phyloP scores from a whole-genome alignment of 2,113 vertebrate species.

The Gopherus evgoodei region DNA sequence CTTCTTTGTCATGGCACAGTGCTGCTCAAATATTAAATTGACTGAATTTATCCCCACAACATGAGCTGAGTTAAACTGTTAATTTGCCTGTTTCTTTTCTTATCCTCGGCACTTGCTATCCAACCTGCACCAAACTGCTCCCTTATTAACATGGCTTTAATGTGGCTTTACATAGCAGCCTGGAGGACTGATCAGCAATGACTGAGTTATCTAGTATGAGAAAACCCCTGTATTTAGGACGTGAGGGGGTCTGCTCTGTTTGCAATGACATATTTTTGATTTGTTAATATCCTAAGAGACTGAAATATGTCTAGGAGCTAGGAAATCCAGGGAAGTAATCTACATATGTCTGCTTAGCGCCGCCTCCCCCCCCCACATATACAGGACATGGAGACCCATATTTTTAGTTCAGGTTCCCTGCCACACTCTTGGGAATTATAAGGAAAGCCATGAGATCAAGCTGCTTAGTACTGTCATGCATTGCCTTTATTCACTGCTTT shows the following conservation, averaged over 20 bases:
- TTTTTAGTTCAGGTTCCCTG: not conserved
- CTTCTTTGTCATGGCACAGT: not conserved
- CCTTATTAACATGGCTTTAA: not conserved
- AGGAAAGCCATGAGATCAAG: not conserved
- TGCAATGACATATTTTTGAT: not conserved
- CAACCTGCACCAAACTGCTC: conserved; percentile 55
- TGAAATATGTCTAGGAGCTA: not conserved
- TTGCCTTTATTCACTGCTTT: not conserved
- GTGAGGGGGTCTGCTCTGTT: not conserved
- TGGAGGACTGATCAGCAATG: not conserved
- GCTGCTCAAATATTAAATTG: not conserved
- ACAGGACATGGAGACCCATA: rapidly evolving
- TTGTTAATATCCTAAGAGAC: rapidly evolving
- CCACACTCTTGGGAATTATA: not conserved
- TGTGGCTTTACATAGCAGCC: not conserved
- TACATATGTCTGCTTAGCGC: not conserved
- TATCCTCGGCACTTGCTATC: not conserved
- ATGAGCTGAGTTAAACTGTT: not conserved
- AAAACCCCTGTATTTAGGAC: rapidly evolving
- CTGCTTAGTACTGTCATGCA: not conserved
- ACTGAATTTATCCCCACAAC: not conserved
- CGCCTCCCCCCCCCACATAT: rapidly evolving
- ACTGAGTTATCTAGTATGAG: rapidly evolving
- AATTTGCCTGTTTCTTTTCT: not conserved
- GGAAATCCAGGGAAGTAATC: not conserved